A percentile compares a stretch with the other conserved stretches of the same genome.
phyloP scores from a whole-genome alignment of 2,113 vertebrate genomes.

The Hucho hucho region DNA sequence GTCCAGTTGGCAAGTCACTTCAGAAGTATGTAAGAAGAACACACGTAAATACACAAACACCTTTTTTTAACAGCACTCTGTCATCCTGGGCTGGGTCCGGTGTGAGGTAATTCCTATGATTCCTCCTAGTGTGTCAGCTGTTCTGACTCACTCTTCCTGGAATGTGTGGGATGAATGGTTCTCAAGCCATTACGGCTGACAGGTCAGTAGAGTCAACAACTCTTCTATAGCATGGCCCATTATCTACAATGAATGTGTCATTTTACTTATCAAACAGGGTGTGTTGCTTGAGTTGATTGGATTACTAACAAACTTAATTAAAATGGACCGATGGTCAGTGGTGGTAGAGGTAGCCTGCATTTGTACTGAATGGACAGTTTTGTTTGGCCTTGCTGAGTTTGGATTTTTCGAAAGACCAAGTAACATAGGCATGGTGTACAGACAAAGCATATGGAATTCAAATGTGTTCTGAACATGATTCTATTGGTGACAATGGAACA shows the following conservation, averaged over 20 bases:
- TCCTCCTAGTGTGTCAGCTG: neutral
- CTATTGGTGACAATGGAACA: neutral
- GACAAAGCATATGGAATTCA: neutral
- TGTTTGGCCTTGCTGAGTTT: neutral
- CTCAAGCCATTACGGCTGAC: too few species aligned
- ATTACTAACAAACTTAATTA: neutral
- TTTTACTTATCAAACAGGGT: neutral
- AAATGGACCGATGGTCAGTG: neutral
- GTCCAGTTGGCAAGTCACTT: neutral
- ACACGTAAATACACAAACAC: neutral
- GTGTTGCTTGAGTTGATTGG: neutral
- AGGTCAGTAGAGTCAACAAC: neutral
- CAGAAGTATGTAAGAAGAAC: neutral
- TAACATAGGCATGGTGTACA: neutral
- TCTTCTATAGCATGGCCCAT: neutral
- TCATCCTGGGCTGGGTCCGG: conserved; percentile 1
- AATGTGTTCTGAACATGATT: neutral
- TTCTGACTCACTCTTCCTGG: conserved; percentile 31
- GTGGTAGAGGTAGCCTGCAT: neutral
- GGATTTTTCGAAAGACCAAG: neutral
- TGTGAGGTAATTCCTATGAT: conserved; percentile 1
- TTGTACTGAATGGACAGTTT: neutral
- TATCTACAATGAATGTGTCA: neutral
- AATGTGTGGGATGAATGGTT: conserved; percentile 4
- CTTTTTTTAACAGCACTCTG: neutral